A percentile compares a stretch with the other conserved stretches of the same genome.
phyloP scores from a whole-genome alignment of 2,113 vertebrate species.

The Hippocampus guttulatus region DNA sequence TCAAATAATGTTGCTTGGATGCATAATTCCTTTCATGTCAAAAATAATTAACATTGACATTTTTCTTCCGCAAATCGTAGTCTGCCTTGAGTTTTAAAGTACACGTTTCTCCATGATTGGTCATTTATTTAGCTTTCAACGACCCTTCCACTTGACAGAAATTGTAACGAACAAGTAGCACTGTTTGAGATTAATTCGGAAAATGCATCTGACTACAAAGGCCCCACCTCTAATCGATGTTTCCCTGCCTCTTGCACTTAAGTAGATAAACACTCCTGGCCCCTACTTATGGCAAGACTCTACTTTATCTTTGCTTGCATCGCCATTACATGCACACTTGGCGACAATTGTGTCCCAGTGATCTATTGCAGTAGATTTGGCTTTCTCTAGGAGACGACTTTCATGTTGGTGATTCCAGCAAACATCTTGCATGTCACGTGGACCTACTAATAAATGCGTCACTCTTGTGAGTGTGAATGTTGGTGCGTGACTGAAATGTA shows the following conservation, averaged over 20 bases:
- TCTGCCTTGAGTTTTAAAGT: background rate
- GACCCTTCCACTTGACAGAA: background rate
- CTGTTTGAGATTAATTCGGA: no score
- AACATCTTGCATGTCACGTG: background rate
- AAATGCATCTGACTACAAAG: no score
- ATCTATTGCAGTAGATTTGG: no score
- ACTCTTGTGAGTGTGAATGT: background rate
- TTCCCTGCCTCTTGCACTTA: no score
- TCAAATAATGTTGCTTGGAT: background rate
- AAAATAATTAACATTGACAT: background rate
- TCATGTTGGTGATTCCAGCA: no score
- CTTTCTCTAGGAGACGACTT: no score
- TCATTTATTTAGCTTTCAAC: no score
- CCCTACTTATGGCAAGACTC: no score
- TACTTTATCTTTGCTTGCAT: background rate
- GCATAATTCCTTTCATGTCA: background rate
- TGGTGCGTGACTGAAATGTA: background rate
- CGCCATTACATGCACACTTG: background rate
- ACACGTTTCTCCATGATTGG: background rate
- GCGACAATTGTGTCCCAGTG: no score
- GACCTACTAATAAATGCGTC: background rate
- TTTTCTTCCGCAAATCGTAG: background rate
- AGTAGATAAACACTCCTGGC: no score
- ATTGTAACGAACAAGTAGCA: background rate
- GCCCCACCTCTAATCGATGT: no score